Evolutionary conservation across 2,888 invertebrate genomes (phyloP).

Genomic region (Torymus aiolomorphi): DNA sequence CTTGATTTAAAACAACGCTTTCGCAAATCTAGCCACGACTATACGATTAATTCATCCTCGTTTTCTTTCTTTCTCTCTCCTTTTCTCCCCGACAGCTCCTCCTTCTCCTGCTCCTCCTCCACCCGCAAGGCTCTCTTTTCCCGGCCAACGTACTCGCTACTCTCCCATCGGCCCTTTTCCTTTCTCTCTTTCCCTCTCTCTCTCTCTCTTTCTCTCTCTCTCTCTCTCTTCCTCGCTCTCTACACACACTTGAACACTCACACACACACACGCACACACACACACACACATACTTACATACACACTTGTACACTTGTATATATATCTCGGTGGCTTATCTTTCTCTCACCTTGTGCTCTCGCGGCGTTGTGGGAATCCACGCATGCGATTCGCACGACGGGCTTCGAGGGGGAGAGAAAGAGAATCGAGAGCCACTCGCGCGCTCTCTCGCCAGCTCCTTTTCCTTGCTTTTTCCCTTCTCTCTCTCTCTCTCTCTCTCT

Average conservation of each 20-base stretch:
- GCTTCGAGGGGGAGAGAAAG: constrained; percentile 59
- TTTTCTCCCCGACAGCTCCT: no score
- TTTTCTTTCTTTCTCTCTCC: no score
- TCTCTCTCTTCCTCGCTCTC: no score
- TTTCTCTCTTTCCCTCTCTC: background rate
- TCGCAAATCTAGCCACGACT: no score
- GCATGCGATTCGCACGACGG: constrained; percentile 65
- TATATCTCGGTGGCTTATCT: constrained; percentile 12
- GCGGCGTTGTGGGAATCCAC: constrained; percentile 64
- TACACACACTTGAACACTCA: no score
- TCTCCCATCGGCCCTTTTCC: constrained; percentile 6
- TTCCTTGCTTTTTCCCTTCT: constrained; percentile 24
- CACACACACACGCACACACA: no score
- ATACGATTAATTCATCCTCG: no score
- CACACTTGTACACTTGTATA: no score
- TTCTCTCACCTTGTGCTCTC: constrained; percentile 23
- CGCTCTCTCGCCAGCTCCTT: background rate
- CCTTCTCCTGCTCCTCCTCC: background rate
- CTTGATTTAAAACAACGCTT: no score
- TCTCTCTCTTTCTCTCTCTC: background rate
- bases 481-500: background rate
- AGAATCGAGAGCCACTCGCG: background rate
- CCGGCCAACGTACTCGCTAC: background rate
- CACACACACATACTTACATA: no score
- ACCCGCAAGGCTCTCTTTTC: background rate